Percentiles rank a stretch among this genome's conserved stretches.
Evolutionary conservation across 2,113 vertebrate genomes (phyloP).

Genomic region (Dascyllus trimaculatus): DNA sequence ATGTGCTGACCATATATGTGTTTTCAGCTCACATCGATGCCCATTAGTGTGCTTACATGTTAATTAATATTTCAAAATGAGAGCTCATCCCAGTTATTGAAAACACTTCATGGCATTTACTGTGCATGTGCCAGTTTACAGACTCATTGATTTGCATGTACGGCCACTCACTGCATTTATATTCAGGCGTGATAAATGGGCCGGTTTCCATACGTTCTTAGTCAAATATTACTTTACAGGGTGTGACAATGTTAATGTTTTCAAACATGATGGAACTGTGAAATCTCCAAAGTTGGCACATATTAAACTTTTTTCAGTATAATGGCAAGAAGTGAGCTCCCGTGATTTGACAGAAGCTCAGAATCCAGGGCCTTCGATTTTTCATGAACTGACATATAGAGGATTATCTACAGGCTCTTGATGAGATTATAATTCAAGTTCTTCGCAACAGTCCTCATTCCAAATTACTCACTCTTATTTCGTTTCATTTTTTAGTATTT

Average conservation of each 20-base stretch:
- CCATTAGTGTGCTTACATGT: slow-evolving; percentile 17
- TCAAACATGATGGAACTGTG: not conserved
- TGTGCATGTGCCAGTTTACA: not conserved
- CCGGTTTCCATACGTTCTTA: not conserved
- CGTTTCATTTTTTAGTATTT: slow-evolving; percentile 64
- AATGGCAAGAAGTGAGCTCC: slow-evolving; percentile 23
- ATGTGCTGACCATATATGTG: slow-evolving; percentile 8
- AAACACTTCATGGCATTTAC: slow-evolving; percentile 7
- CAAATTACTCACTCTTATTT: slow-evolving; percentile 71
- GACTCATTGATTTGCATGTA: not conserved
- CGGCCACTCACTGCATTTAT: slow-evolving; percentile 4
- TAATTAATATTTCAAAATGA: slow-evolving; percentile 43
- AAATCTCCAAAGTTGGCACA: slow-evolving; percentile 5
- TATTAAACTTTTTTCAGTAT: slow-evolving; percentile 30
- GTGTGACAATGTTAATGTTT: not conserved
- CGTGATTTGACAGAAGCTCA: slow-evolving; percentile 62
- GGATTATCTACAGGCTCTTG: slow-evolving; percentile 74
- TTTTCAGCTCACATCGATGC: slow-evolving; percentile 16
- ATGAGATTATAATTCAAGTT: slow-evolving; percentile 82
- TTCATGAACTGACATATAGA: slow-evolving; percentile 67
- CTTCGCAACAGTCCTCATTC: slow-evolving; percentile 65
- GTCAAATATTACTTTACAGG: not conserved
- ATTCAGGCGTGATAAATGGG: not conserved
- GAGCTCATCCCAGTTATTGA: not conserved
- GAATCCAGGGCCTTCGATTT: slow-evolving; percentile 69